Evolutionary conservation across 2,113 vertebrate species (phyloP).

Genomic region (Galeopterus variegatus): DNA sequence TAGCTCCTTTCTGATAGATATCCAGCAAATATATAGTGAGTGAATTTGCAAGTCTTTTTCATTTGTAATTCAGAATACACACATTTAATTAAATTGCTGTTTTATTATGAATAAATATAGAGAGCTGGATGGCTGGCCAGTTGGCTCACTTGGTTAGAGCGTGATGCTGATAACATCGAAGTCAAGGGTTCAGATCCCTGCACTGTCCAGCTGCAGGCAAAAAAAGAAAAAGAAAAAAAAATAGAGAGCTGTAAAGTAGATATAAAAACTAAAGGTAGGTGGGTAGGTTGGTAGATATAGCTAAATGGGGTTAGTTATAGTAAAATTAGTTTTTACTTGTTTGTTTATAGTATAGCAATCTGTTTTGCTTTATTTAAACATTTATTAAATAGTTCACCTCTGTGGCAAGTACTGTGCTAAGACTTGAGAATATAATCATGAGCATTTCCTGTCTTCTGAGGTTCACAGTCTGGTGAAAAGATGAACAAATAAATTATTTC

Average conservation of each 20-base stretch:
- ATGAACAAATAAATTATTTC: background rate
- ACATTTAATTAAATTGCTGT: conserved; percentile 4
- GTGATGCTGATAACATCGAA: too few relatives aligned
- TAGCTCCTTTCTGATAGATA: background rate
- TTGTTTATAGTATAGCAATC: background rate
- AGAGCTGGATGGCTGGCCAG: background rate
- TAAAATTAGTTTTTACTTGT: background rate
- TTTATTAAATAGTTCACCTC: background rate
- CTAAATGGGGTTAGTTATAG: background rate
- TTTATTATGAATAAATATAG: conserved; percentile 41
- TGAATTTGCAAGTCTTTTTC: background rate
- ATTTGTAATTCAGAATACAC: conserved; percentile 49
- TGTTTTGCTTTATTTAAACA: background rate
- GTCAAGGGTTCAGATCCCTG: too few relatives aligned
- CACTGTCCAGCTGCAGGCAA: too few relatives aligned
- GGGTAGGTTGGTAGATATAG: background rate
- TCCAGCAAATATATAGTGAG: background rate
- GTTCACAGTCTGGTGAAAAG: background rate
- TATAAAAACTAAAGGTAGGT: background rate
- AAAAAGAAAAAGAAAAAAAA: background rate
- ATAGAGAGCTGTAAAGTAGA: background rate
- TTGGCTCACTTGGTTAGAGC: too few relatives aligned
- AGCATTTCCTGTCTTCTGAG: background rate
- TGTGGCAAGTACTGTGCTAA: background rate
- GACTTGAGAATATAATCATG: background rate